Conservation (phyloP, 2,888 invertebrate genomes). For the Caenorhabditis uteleia region DNA sequence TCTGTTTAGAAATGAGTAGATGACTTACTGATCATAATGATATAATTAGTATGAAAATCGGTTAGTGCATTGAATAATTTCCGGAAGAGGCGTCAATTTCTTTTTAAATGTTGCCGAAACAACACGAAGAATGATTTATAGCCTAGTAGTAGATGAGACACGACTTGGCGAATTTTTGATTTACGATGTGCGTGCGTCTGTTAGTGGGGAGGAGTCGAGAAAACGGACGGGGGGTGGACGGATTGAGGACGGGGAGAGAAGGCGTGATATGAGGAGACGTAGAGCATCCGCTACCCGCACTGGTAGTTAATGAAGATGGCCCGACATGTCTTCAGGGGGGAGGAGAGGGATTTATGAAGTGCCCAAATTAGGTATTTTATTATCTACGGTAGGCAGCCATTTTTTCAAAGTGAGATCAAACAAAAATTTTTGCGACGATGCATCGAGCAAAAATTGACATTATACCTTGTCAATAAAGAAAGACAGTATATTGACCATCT, state of each 20-base stretch:
- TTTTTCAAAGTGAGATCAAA: too few species aligned
- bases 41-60: too few species aligned
- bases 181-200: conserved; percentile 50
- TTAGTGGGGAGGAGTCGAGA: conserved; percentile 23
- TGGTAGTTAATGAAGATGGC: conserved; percentile 35
- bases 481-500: too few species aligned
- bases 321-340: conserved; percentile 7
- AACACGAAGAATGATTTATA: conserved; percentile 47
- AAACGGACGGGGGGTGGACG: conserved; percentile 4
- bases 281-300: conserved; percentile 15
- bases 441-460: too few species aligned
- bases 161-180: conserved; percentile 56
- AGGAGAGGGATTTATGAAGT: conserved; percentile 9
- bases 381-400: not conserved
- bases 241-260: not conserved
- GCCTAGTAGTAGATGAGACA: conserved; percentile 17
- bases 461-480: too few species aligned
- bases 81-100: too few species aligned
- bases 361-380: conserved; percentile 3
- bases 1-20: too few species aligned
- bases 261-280: conserved; percentile 7
- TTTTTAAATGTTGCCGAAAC: conserved; percentile 19
- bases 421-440: too few species aligned
- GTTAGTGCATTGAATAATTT: too few species aligned
- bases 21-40: too few species aligned